Evolutionary conservation across 1,140 invertebrate species (phyloP), one percentile per base, ranked within the genome.

Genomic region (Cotesia vestalis): DNA sequence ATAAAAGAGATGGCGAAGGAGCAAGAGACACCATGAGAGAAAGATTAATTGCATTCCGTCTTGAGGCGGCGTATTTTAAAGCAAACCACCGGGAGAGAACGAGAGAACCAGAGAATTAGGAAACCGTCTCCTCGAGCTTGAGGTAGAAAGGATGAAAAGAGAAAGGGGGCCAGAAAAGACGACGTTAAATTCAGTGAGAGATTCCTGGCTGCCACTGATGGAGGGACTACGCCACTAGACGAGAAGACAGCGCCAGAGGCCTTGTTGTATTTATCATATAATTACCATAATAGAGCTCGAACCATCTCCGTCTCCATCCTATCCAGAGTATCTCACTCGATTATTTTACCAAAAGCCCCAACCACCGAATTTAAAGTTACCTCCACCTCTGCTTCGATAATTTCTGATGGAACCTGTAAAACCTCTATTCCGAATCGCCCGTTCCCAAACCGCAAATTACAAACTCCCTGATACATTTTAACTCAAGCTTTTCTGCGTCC

Each of bases 201-300:
- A 82, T 81, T 82, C 79, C 81, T 81, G 40, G 40, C 40, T 46
- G 78, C 78, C 79, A 79, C 77, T 81, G 80, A 81, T 82, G 78
- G 84, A 78, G 72, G 72, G 75, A 77, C 79, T 77, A 74, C 71
- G 76, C 77, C 72, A 62, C 55, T 73, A 80, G 64, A 61, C 64
- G 74, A 64, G 76, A 81, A 86, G 80, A 84, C 79, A 80, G 75
- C 77, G 82, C 83, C 81, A 75, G 74, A 79, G 80, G 84, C 80
- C 82, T 85, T 85, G 83, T 86, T 85, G 81, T 86, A 87, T 87
- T 87, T 87, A 86, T 87, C 85, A 86, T 87, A 85, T 86, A 87
- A 87, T 87, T 87, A 86, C 82, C 84, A 86, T 87, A 85, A 87
- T 86, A 85, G 81, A 84, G 80, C 80, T 75, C 75, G 78, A 80